Evolutionary conservation across 2,888 invertebrate genomes (phyloP), one percentile per base, ranked within the genome.

Genomic region (Napeogenes inachia): DNA sequence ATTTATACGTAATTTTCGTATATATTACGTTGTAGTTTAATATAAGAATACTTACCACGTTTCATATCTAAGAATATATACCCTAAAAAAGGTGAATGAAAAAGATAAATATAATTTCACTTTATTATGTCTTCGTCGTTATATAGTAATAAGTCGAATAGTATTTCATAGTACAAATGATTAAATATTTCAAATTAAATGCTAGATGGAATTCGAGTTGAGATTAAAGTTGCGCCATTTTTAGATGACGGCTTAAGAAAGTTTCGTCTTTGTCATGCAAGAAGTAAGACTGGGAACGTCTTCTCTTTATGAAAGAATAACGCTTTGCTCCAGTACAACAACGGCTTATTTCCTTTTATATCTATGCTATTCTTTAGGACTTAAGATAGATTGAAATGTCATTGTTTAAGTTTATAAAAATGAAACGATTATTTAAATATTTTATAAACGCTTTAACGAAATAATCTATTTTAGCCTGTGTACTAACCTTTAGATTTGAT

Each of bases 241-340:
- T 81, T 78, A 78, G 78, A 77, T 79, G 78, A 75, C 75, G 79
- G 74, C 79, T 80, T 75, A 72, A 71, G 71, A 78, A 86, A 86
- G 77, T 85, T 87, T 81, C 76, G 79, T 84, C 86, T 85, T 85
- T 87, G 87, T 84, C 85, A 80, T 82, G 80, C 84, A 85, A 81
- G 85, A 84, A 84, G 85, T 80, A 74, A 77, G 77, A 79, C 78
- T 76, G 76, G 76, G 78, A 78, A 85, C 82, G 87, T 87, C 85
- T 84, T 87, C 84, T 85, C 84, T 73, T 68, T 71, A 61, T 60
- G 65, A 66, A 70, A 68, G 73, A 76, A 74, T 76, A 79, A 82
- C 80, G 65, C 65, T 67, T 68, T 68, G 65, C 68, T 65, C 57
- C 64, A 60, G 62, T 62, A 64, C 58, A 64, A 64, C 60, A 59